Evolutionary conservation across 2,113 vertebrate genomes (phyloP).

Genomic region (Globicephala melas): DNA sequence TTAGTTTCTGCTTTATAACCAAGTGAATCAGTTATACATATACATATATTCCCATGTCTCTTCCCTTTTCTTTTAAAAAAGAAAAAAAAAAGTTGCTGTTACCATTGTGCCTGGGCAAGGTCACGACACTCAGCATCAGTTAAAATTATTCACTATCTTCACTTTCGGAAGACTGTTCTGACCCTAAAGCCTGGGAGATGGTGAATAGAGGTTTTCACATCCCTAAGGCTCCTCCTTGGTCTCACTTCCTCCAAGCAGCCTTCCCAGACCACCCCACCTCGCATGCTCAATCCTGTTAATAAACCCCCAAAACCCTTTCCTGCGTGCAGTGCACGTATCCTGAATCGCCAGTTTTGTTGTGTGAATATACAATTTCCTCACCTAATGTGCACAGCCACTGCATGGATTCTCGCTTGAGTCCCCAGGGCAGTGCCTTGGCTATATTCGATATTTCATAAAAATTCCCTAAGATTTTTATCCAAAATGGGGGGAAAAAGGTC

Average conservation of each 20-base stretch:
- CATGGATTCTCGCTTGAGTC: not conserved
- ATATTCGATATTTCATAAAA: not conserved
- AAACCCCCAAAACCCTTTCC: not conserved
- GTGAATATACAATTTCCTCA: not conserved
- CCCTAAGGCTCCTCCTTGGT: not conserved
- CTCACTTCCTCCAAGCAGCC: not conserved
- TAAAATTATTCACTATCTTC: not conserved
- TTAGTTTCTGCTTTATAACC: too few species aligned
- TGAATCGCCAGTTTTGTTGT: not conserved
- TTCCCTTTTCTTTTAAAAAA: not conserved
- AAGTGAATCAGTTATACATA: too few species aligned
- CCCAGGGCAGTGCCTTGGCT: not conserved
- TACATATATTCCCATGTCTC: too few species aligned
- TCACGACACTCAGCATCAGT: not conserved
- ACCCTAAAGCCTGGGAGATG: not conserved
- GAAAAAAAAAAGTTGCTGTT: not conserved
- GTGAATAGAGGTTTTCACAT: not conserved
- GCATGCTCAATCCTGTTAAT: not conserved
- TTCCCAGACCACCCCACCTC: not conserved
- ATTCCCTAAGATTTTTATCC: not conserved
- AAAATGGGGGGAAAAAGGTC: not conserved
- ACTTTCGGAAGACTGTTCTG: not conserved
- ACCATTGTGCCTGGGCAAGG: not conserved
- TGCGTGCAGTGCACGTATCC: fast-evolving
- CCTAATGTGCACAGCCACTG: not conserved